phyloP scores from a whole-genome alignment of 1,140 invertebrate species.

The Cydia fagiglandana region DNA sequence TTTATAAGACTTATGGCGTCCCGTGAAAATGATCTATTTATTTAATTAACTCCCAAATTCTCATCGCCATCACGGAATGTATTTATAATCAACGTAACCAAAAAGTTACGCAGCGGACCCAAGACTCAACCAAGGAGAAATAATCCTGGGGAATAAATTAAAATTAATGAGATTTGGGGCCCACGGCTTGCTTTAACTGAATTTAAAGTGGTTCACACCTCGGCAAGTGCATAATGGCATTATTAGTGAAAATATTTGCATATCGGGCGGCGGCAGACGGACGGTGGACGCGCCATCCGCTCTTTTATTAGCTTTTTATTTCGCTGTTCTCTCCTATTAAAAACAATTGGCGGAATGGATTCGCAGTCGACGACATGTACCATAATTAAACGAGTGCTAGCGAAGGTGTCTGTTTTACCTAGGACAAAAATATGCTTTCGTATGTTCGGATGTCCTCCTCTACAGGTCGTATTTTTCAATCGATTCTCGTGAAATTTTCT shows the following conservation, averaged over 20 bases:
- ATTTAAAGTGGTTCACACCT: slow-evolving; percentile 75
- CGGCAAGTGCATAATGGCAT: slow-evolving; percentile 70
- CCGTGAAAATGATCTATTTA: slow-evolving; percentile 20
- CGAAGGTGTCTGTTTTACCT: too few species aligned
- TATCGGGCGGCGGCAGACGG: slow-evolving; percentile 41
- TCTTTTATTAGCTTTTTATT: too few species aligned
- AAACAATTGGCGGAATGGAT: too few species aligned
- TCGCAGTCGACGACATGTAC: too few species aligned
- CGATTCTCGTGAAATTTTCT: too few species aligned
- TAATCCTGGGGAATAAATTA: slow-evolving; percentile 75
- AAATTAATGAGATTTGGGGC: slow-evolving; percentile 75
- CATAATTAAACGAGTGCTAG: too few species aligned
- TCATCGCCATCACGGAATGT: slow-evolving; percentile 10
- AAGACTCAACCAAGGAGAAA: slow-evolving; percentile 65
- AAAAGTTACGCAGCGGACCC: slow-evolving; percentile 50
- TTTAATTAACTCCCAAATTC: slow-evolving; percentile 23
- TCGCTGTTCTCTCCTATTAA: too few species aligned
- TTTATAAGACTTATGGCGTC: background rate
- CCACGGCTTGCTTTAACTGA: slow-evolving; percentile 63
- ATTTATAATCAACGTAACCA: slow-evolving; percentile 28
- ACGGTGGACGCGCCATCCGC: background rate
- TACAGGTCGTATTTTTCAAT: too few species aligned
- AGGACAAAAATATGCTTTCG: too few species aligned
- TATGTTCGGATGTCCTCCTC: too few species aligned
- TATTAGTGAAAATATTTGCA: slow-evolving; percentile 74